These are phyloP conservation scores for Nothobranchius kuhntae DNA, from an alignment of 2,113 vertebrate species.

Conservation along the genomic window DNA sequence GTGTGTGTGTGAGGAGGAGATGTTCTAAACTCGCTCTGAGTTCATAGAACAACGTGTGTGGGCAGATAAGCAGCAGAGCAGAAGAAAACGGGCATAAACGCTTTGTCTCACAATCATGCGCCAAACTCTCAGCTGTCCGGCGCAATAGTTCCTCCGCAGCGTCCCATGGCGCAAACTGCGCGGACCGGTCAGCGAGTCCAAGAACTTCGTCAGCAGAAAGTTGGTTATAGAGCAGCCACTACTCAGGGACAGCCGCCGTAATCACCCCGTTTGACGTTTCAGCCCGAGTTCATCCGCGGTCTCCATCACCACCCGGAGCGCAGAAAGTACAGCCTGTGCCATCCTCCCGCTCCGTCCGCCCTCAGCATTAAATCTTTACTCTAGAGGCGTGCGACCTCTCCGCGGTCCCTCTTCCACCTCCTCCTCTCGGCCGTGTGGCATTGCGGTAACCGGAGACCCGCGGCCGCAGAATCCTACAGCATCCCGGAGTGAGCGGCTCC, in stretches of 20 bases:
- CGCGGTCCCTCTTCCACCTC: slow-evolving; percentile 43
- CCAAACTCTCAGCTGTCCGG: slow-evolving; percentile 52
- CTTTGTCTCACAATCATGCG: slow-evolving; percentile 59
- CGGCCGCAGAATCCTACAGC: slow-evolving; percentile 61
- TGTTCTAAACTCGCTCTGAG: slow-evolving; percentile 22
- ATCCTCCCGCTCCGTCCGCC: not conserved
- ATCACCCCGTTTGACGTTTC: slow-evolving; percentile 43
- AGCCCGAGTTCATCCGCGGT: slow-evolving; percentile 25
- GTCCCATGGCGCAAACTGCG: slow-evolving; percentile 50
- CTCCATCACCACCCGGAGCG: slow-evolving; percentile 18
- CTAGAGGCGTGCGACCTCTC: slow-evolving; percentile 26
- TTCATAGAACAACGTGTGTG: slow-evolving; percentile 24
- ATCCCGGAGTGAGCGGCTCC: slow-evolving; percentile 52
- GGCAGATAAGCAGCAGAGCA: slow-evolving; percentile 25
- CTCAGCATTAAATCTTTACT: slow-evolving; percentile 13
- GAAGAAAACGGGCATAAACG: slow-evolving; percentile 26
- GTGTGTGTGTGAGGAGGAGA: slow-evolving; percentile 3
- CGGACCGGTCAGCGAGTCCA: slow-evolving; percentile 38
- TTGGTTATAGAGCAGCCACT: slow-evolving; percentile 42
- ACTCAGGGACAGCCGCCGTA: slow-evolving; percentile 35
- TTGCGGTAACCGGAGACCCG: slow-evolving; percentile 73
- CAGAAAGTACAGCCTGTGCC: slow-evolving; percentile 10
- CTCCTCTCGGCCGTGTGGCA: slow-evolving; percentile 62
- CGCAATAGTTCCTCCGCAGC: slow-evolving; percentile 50
- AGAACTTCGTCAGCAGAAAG: slow-evolving; percentile 72